Percentiles rank a stretch among this genome's conserved stretches.
These are phyloP conservation scores for Charadrius vociferus DNA, from an alignment of 2,113 vertebrate species.

Conservation along the genomic window DNA sequence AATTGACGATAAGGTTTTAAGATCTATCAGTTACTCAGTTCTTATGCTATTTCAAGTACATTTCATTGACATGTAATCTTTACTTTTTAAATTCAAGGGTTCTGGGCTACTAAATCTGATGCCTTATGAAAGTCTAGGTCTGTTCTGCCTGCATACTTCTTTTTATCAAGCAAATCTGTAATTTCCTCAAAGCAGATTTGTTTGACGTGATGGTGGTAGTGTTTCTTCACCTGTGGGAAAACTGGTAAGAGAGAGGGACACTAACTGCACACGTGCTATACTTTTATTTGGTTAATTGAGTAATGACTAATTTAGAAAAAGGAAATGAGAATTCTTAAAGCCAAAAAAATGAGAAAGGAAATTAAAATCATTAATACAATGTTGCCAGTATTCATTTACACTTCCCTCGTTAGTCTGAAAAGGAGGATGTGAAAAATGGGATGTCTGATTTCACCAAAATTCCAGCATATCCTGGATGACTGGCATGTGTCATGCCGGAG, in stretches of 20 bases:
- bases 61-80: not conserved
- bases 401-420: not conserved
- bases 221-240: not conserved
- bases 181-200: not conserved
- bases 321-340: not conserved
- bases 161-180: not conserved
- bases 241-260: not conserved
- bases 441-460: not conserved
- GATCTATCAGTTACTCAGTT: not conserved
- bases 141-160: not conserved
- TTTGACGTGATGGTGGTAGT: not conserved
- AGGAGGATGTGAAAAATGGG: not conserved
- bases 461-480: not conserved
- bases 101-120: not conserved
- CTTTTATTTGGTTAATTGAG: not conserved
- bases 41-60: not conserved
- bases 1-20: not conserved
- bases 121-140: not conserved
- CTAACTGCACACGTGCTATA: not conserved
- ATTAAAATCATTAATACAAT: not conserved
- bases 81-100: not conserved
- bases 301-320: not conserved
- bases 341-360: not conserved
- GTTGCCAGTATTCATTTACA: not conserved
- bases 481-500: not conserved